Percentiles rank a stretch among this genome's conserved stretches.
These are phyloP conservation scores for Podilymbus podiceps DNA, from an alignment of 2,113 vertebrate genomes.

Conservation along the genomic window DNA sequence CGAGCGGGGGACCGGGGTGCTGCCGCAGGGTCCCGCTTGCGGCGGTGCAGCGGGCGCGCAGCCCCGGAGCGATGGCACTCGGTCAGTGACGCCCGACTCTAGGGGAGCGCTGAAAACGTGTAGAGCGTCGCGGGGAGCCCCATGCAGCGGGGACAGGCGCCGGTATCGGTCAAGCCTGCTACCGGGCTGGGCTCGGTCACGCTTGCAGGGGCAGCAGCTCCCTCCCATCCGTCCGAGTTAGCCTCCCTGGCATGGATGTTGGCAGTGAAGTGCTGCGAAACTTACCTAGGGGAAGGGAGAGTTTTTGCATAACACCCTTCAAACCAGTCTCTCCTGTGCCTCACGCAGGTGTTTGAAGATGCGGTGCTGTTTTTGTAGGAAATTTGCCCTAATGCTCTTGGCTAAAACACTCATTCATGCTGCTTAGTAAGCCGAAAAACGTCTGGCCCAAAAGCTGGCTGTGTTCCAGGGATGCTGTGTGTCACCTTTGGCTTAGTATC, in stretches of 20 bases:
- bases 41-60: background rate
- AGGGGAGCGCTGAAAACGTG: background rate
- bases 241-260: background rate
- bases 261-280: background rate
- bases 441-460: background rate
- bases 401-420: background rate
- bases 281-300: background rate
- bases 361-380: background rate
- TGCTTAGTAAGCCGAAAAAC: background rate
- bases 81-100: fast-evolving
- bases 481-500: background rate
- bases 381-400: background rate
- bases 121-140: background rate
- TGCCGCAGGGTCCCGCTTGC: background rate
- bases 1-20: background rate
- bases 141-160: background rate
- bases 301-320: background rate
- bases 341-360: background rate
- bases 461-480: background rate
- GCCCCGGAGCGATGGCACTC: background rate
- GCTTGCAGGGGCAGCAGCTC: too few relatives aligned
- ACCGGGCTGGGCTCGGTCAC: background rate
- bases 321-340: background rate
- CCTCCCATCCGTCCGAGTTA: background rate
- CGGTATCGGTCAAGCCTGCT: background rate